Base-by-base conservation (phyloP, 2,113 vertebrate genomes). In the Solea solea region DNA sequence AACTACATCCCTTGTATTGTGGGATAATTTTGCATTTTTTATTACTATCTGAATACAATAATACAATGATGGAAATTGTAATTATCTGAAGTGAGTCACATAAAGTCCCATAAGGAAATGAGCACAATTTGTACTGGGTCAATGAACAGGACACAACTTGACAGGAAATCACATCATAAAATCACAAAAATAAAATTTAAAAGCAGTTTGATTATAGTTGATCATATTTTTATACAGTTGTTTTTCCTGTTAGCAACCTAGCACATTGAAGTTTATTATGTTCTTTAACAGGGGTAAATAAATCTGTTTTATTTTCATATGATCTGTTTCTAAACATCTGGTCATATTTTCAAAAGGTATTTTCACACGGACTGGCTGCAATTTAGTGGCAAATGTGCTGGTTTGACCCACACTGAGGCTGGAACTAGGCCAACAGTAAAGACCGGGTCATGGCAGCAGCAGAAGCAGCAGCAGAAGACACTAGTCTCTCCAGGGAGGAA, bases 121-220 rank as follows among this genome's bases (percentile, higher is more conserved):
- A 68, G 58, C 7, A 67, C 65, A 71, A 46, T 9, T 48, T 71
- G 53, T 25, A 64, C 53, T 81, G 62, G 28, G 28, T 78, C 74
- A 67, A 5, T 41, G 9, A 66, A 46, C 48, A 55, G 44, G 14
- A 58, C 59, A 63, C 53, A 64, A 16, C 40, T 13, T 56, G 14
- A 51, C 56, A 52, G 21, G 8, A 10, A 2, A 34, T 34, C 28
- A 34, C 48, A 67, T 74, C 52, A 55, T 16, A 13, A 53, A 21
- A 44, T 9, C 13, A 48, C 10, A 12, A 0, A 34, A 48, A 13
- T 13, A 48, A 10, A 48, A 44, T 51, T 27, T 27, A 34, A 34
- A 34, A 34, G 34, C 3, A 34, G 34, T 27, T n/a, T 44, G 9
- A 13, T 16, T 9, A 15, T 51, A 14, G 5, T 49, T 52, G 15